These are phyloP conservation scores for Heterotilapia buettikoferi DNA, from an alignment of 2,113 vertebrate species.

Conservation along the genomic window DNA sequence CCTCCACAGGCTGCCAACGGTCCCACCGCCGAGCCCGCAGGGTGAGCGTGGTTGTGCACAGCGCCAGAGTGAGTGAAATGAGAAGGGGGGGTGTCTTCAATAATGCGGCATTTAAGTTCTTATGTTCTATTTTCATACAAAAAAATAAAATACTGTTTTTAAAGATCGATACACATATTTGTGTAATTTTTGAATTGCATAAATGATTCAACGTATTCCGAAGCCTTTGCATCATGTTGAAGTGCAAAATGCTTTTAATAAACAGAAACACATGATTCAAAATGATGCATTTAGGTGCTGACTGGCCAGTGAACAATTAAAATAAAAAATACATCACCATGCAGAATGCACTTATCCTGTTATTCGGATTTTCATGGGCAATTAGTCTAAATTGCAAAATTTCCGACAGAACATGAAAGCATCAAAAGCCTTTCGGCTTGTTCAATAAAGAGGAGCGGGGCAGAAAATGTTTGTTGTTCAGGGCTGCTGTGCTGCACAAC, in stretches of 20 bases:
- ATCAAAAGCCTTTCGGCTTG: conserved; percentile 26
- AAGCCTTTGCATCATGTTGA: not conserved
- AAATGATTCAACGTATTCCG: not conserved
- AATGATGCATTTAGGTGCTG: not conserved
- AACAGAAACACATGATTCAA: not conserved
- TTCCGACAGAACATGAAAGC: conserved; percentile 41
- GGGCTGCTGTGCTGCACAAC: not conserved
- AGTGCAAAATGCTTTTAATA: not conserved
- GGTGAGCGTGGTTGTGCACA: conserved; percentile 49
- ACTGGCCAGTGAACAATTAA: not conserved
- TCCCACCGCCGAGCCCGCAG: not conserved
- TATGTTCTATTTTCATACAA: not conserved
- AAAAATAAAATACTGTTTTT: not conserved
- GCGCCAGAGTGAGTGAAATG: conserved; percentile 1
- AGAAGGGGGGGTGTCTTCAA: conserved; percentile 41
- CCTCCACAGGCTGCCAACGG: not conserved
- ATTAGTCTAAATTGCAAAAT: not conserved
- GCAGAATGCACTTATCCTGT: not conserved
- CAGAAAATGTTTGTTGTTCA: not conserved
- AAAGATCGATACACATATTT: not conserved
- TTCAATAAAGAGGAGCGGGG: conserved; percentile 19
- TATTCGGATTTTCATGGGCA: not conserved
- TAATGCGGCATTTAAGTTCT: conserved; percentile 45
- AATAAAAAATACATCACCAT: not conserved
- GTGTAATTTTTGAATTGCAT: not conserved